Percentiles rank a stretch among this genome's conserved stretches.
These are phyloP conservation scores for Oncorhynchus gorbuscha DNA, from an alignment of 2,113 vertebrate species.

Conservation along the genomic window DNA sequence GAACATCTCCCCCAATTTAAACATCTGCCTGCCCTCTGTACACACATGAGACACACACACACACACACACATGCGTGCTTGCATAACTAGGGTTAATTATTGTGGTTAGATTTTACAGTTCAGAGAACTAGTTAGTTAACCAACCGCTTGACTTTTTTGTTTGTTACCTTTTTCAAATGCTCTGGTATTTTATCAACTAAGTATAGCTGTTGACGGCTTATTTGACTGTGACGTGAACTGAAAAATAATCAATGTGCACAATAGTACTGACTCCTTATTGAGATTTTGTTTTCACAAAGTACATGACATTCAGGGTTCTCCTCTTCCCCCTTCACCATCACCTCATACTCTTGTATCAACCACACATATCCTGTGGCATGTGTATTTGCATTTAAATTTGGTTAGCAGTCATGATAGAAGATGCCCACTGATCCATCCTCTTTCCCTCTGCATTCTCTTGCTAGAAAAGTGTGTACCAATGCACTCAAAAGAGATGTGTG, in stretches of 20 bases:
- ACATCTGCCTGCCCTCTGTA: not conserved
- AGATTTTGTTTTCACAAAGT: too few species aligned
- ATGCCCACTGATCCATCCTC: not conserved
- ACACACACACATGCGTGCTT: not conserved
- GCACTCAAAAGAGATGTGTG: not conserved
- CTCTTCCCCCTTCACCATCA: too few species aligned
- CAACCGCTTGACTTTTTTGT: too few species aligned
- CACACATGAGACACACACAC: not conserved
- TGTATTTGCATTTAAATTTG: too few species aligned
- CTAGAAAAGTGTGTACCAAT: not conserved
- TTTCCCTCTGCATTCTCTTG: not conserved
- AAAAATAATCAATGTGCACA: too few species aligned
- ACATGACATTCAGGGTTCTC: too few species aligned
- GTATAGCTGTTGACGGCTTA: too few species aligned
- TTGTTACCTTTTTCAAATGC: not conserved
- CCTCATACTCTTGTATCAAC: too few species aligned
- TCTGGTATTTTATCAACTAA: not conserved
- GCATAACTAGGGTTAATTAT: not conserved
- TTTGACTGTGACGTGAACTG: too few species aligned
- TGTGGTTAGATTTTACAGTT: not conserved
- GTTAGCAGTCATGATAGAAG: not conserved
- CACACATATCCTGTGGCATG: too few species aligned
- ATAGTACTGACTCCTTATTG: too few species aligned
- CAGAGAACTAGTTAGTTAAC: not conserved
- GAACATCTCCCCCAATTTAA: not conserved